Evolutionary conservation across 2,888 invertebrate species (phyloP).

Genomic region (Andrena minutula): DNA sequence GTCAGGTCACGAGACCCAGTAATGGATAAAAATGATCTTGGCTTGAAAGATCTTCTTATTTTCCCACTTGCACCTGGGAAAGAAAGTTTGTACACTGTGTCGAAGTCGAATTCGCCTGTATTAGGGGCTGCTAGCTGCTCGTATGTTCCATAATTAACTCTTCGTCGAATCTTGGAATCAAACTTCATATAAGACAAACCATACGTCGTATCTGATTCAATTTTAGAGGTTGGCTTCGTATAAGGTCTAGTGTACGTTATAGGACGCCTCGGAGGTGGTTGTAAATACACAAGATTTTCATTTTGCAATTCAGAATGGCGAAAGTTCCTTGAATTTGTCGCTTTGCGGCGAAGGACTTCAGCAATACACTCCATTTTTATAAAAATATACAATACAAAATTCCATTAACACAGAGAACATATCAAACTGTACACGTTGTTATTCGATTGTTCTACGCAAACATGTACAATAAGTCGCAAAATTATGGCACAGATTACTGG

Average conservation of each 20-base stretch:
- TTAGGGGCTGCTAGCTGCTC: neutral
- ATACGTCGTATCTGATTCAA: constrained; percentile 50
- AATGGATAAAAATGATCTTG: constrained; percentile 60
- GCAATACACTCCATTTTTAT: constrained; percentile 33
- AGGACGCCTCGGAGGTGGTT: constrained; percentile 15
- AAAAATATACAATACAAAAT: constrained; percentile 24
- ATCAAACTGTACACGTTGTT: neutral
- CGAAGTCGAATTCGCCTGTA: constrained; percentile 26
- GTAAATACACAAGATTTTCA: constrained; percentile 36
- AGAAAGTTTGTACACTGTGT: constrained; percentile 62
- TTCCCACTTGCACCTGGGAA: constrained; percentile 51
- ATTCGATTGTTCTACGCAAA: constrained; percentile 12
- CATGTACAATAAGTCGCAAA: neutral
- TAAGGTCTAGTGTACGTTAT: constrained; percentile 12
- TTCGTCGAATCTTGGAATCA: neutral
- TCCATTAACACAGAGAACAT: neutral
- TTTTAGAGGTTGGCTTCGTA: constrained; percentile 26
- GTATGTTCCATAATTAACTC: constrained; percentile 21
- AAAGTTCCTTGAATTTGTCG: neutral
- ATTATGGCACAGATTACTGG: neutral
- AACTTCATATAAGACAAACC: constrained; percentile 38
- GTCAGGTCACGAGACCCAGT: constrained; percentile 58
- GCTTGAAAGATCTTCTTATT: constrained; percentile 55
- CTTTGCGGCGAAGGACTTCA: neutral
- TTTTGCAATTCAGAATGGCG: constrained; percentile 8